Conservation (phyloP, 1,140 invertebrate species). For the Aleiodes sp. region DNA sequence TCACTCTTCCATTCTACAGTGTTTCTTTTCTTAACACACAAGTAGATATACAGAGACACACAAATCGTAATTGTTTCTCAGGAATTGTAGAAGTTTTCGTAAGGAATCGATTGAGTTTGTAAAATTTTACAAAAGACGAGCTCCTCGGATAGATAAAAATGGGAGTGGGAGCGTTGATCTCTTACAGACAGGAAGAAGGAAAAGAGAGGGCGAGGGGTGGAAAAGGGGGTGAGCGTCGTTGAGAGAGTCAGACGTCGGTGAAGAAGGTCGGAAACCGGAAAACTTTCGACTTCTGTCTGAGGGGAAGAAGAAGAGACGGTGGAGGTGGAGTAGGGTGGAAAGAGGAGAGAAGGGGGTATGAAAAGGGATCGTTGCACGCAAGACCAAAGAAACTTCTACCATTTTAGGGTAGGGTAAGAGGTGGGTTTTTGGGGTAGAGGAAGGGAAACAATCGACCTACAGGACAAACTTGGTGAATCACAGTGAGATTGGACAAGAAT, state of each 20-base stretch:
- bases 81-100: not conserved
- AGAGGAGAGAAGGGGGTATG: not conserved
- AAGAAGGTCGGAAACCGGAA: constrained; percentile 32
- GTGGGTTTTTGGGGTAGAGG: not conserved
- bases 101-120: not conserved
- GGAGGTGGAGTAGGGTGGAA: too few relatives aligned
- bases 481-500: constrained; percentile 11
- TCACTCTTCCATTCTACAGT: too few relatives aligned
- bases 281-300: constrained; percentile 26
- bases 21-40: too few relatives aligned
- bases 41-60: too few relatives aligned
- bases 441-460: constrained; percentile 34
- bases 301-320: constrained; percentile 18
- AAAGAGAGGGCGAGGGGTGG: not conserved
- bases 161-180: constrained; percentile 6
- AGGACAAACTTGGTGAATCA: not conserved
- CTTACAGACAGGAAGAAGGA: constrained; percentile 11
- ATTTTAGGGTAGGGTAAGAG: not conserved
- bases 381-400: not conserved
- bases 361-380: not conserved
- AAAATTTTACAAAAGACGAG: not conserved
- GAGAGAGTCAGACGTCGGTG: not conserved
- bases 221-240: too few relatives aligned
- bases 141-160: not conserved
- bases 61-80: too few relatives aligned